These are phyloP conservation scores for Tenualosa ilisha DNA, from an alignment of 2,797 vertebrate genomes.

Conservation along the genomic window DNA sequence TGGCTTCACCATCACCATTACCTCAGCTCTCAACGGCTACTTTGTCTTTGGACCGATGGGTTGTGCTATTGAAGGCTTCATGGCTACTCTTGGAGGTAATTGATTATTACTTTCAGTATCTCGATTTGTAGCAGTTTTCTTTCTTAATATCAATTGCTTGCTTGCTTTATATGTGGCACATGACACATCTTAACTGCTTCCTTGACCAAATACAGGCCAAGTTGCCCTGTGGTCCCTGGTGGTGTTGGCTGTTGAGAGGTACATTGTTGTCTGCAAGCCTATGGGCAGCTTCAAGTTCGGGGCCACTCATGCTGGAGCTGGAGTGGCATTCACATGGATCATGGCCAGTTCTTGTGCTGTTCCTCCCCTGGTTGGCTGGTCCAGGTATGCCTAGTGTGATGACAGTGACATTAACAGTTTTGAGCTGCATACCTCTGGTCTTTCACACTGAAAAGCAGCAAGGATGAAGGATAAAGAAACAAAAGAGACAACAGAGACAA, in stretches of 20 bases:
- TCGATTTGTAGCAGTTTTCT: background rate
- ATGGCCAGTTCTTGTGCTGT: conserved; percentile 73
- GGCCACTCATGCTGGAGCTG: conserved; percentile 63
- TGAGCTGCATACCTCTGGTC: background rate
- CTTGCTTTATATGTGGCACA: background rate
- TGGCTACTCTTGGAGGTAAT: conserved; percentile 77
- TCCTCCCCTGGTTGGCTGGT: conserved; percentile 79
- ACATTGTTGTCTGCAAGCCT: conserved; percentile 82
- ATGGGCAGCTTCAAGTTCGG: conserved; percentile 83
- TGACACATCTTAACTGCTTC: background rate
- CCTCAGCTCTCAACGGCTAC: conserved; percentile 72
- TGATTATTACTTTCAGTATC: background rate
- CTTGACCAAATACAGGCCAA: conserved; percentile 52
- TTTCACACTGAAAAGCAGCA: background rate
- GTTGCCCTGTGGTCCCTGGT: conserved; percentile 70
- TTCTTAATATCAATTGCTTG: background rate
- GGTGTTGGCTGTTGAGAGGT: conserved; percentile 72
- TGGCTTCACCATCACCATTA: conserved; percentile 80
- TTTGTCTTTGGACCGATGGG: conserved; percentile 72
- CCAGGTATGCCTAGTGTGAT: conserved; percentile 66
- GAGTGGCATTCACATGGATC: conserved; percentile 77
- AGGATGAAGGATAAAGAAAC: background rate
- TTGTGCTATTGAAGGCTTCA: conserved; percentile 78
- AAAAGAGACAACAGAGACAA: background rate
- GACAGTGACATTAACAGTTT: background rate